Conservation (phyloP, 2,888 invertebrate genomes). For the Diarsia mendica region DNA sequence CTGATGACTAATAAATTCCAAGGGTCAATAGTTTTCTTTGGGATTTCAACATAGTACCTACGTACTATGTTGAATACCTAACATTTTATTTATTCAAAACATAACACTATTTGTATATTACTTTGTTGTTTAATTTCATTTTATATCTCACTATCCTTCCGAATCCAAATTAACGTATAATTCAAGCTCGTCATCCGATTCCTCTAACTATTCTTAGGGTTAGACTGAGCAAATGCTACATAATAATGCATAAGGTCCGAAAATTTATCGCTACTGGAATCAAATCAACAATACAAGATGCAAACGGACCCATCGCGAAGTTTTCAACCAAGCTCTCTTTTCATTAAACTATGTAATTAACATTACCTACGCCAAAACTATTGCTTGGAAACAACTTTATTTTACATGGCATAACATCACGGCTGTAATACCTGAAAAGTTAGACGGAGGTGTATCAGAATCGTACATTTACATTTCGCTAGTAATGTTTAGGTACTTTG, state of each 20-base stretch:
- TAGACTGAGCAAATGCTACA: neutral
- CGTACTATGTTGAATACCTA: neutral
- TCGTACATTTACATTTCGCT: too few species aligned
- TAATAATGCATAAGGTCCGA: neutral
- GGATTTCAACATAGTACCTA: neutral
- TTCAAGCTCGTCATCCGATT: neutral
- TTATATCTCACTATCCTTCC: neutral
- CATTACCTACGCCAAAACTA: too few species aligned
- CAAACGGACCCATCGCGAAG: neutral
- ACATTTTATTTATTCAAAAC: neutral
- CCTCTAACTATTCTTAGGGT: neutral
- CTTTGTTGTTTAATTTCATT: neutral
- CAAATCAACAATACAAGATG: neutral
- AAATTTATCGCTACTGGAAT: neutral
- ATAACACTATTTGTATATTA: neutral
- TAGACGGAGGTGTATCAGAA: too few species aligned
- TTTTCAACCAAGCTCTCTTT: too few species aligned
- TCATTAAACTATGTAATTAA: too few species aligned
- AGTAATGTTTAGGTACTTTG: too few species aligned
- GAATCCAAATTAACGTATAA: neutral
- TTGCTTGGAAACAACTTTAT: too few species aligned
- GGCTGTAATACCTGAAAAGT: too few species aligned
- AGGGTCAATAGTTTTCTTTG: neutral
- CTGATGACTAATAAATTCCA: neutral
- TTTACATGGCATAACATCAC: too few species aligned